Evolutionary conservation across 37 sponge, comb jelly and placozoan genomes (phyloP).

Genomic region (Haliclona indistincta): DNA sequence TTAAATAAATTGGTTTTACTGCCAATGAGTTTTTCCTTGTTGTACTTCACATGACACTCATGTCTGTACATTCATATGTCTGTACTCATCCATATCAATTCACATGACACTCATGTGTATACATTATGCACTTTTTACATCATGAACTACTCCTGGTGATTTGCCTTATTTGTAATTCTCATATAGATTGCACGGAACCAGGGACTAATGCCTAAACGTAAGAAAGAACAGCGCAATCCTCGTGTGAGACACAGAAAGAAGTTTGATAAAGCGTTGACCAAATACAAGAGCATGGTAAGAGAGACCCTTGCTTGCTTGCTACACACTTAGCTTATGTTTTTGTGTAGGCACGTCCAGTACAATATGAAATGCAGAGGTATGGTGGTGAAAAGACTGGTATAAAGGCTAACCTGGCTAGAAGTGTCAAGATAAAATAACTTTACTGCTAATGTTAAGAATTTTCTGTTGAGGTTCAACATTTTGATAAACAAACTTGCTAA

Average conservation of each 20-base stretch:
- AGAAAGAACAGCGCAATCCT: conserved; percentile 93
- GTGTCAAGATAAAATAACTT: conserved; percentile 71
- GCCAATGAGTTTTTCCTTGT: too few species aligned
- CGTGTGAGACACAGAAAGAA: conserved; percentile 91
- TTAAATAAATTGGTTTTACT: too few species aligned
- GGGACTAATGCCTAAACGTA: conserved; percentile 83
- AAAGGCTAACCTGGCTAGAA: conserved; percentile 63
- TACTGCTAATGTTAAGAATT: too few species aligned
- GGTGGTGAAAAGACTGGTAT: conserved; percentile 90
- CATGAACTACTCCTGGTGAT: too few species aligned
- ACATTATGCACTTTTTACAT: neutral
- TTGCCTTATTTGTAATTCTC: neutral
- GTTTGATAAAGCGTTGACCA: conserved; percentile 73
- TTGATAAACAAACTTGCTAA: too few species aligned
- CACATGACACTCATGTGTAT: neutral
- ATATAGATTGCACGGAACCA: conserved; percentile 77
- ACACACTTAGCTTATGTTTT: neutral
- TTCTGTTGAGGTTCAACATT: too few species aligned
- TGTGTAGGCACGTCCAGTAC: conserved; percentile 65
- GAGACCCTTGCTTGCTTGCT: neutral
- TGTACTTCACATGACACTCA: too few species aligned
- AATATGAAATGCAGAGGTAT: conserved; percentile 46
- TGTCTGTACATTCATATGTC: too few species aligned
- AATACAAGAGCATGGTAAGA: conserved; percentile 70
- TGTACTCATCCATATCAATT: neutral